Base-by-base conservation (phyloP, 2,113 vertebrate species). In the Phycodurus eques region DNA sequence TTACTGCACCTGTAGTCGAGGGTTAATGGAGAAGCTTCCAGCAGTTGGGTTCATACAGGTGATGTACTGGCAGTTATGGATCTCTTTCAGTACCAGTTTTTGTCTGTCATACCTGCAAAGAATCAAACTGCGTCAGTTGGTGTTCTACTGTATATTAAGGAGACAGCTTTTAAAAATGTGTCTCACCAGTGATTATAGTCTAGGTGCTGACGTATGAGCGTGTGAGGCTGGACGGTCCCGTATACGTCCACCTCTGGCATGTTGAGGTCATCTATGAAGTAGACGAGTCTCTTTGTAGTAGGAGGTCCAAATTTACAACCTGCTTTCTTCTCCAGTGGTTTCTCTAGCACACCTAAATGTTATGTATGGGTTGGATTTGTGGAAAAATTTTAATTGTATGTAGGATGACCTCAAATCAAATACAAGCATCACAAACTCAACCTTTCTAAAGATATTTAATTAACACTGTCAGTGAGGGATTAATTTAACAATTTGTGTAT, bases 21-120 rank as follows among this genome's bases (percentile, higher is more conserved):
- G 94, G 92, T 96, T 93, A 85, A 96, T 94, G 71, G 95, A 96
- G 90, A 98, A 97, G 91, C 94, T 97, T 90, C 95, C 95, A 88
- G 93, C 94, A 64, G 95, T 93, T 83, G 94, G 95, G 93, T 96
- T 97, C 96, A 96, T 93, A 85, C 95, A 94, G 89, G 94, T 96
- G 91, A 95, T 94, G 75, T 89, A 91, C 90, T 94, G 95, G 90
- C 96, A 96, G 91, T 95, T 94, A 88, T 94, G 93, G 75, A 96
- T 94, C 91, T 96, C 96, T 93, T 99, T 99, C 88, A 96, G 89
- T 70, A 91, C 89, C 74, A 93, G 89, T 87, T 93, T 96, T 88
- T 96, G 95, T 89, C 96, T 94, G 93, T 99, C 97, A 93, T 98
- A 98, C 97, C 97, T 99, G 90, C 83, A 93, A 90, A 68, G 14